A percentile compares a stretch with the other conserved stretches of the same genome.
These are phyloP conservation scores for Crocidura indochinensis DNA, from an alignment of 2,797 vertebrate species.

Conservation along the genomic window DNA sequence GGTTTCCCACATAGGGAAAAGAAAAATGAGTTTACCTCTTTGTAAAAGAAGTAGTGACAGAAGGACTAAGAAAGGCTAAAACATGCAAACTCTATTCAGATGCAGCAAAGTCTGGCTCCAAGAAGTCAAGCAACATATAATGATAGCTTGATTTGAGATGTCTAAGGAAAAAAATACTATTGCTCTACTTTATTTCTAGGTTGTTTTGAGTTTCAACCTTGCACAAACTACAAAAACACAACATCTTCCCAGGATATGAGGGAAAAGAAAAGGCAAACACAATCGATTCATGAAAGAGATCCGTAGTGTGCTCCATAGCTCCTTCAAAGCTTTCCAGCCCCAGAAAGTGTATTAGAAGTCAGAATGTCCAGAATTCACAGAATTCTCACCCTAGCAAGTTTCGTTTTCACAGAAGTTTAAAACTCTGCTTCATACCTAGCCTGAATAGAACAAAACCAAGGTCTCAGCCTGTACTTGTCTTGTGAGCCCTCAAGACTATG, in stretches of 20 bases:
- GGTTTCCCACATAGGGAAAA: conserved; percentile 69
- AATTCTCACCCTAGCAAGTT: not conserved
- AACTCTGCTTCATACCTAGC: conserved; percentile 19
- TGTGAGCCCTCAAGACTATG: not conserved
- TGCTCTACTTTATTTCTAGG: not conserved
- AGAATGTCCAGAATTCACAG: conserved; percentile 8
- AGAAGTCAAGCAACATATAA: conserved; percentile 34
- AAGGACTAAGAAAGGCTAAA: conserved; percentile 43
- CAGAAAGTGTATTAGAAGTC: conserved; percentile 15
- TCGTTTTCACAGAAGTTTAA: conserved; percentile 19
- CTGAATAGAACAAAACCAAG: conserved; percentile 39
- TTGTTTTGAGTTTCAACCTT: conserved; percentile 30
- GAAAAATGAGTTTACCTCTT: conserved; percentile 65
- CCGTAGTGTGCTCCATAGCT: conserved; percentile 14
- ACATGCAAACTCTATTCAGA: conserved; percentile 6
- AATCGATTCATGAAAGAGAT: not conserved
- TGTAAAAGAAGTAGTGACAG: conserved; percentile 62
- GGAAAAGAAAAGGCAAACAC: conserved; percentile 37
- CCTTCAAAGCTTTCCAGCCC: not conserved
- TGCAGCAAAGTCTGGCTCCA: conserved; percentile 22
- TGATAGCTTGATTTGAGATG: not conserved
- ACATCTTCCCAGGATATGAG: not conserved
- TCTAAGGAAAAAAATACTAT: conserved; percentile 24
- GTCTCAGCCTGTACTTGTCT: not conserved
- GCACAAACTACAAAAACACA: not conserved